These are phyloP conservation scores for Gambusia affinis DNA, from an alignment of 2,113 vertebrate species.

Conservation along the genomic window DNA sequence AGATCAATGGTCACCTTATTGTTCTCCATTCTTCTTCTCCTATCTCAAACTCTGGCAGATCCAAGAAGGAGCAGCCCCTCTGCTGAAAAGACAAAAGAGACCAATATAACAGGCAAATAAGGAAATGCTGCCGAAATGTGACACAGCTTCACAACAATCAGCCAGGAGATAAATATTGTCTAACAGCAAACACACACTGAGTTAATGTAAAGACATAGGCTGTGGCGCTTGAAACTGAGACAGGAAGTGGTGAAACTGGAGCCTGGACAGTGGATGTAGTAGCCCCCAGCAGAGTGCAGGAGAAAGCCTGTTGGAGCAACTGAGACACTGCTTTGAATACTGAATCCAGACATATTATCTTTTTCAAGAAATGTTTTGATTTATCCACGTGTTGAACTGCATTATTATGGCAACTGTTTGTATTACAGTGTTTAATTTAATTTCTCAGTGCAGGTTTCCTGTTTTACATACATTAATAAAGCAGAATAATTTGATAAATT, in stretches of 20 bases:
- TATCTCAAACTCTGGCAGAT: conserved; percentile 1
- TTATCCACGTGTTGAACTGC: no score
- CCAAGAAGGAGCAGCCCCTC: conserved; percentile 9
- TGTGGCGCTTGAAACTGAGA: conserved; percentile 32
- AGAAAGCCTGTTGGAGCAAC: conserved; percentile 60
- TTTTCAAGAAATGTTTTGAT: not conserved
- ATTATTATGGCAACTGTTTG: no score
- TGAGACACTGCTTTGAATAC: conserved; percentile 60
- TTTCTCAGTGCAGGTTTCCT: not conserved
- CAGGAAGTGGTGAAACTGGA: conserved; percentile 64
- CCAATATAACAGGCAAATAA: conserved; percentile 9
- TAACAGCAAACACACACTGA: conserved; percentile 6
- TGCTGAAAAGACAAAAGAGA: conserved; percentile 42
- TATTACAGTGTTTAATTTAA: not conserved
- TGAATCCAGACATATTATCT: conserved; percentile 39
- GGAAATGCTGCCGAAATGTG: conserved; percentile 30
- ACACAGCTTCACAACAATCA: conserved; percentile 47
- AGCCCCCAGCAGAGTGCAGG: conserved; percentile 53
- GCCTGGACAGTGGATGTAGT: conserved; percentile 30
- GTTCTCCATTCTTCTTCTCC: conserved; percentile 70
- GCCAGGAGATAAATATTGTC: conserved; percentile 31
- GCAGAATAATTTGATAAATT: not conserved
- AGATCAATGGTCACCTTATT: conserved; percentile 71
- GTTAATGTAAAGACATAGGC: conserved; percentile 31
- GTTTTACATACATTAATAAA: not conserved